These are phyloP conservation scores for Sturnira hondurensis DNA, from an alignment of 2,113 vertebrate genomes.

Conservation along the genomic window DNA sequence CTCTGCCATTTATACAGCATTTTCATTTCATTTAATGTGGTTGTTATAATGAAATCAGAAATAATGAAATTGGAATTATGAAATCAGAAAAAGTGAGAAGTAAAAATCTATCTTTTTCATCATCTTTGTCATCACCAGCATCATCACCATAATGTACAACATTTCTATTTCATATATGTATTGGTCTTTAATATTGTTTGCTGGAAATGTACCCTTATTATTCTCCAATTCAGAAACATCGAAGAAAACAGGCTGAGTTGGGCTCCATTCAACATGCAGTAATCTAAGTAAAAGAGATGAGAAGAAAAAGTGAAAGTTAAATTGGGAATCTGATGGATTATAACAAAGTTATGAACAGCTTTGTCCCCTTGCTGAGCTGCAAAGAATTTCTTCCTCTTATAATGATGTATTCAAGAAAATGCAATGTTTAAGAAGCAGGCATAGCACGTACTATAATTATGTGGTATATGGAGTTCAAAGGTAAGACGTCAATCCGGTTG, in stretches of 20 bases:
- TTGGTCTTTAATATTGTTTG: neutral
- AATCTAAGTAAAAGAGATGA: neutral
- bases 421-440: neutral
- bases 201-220: neutral
- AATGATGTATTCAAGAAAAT: neutral
- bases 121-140: neutral
- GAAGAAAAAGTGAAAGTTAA: neutral
- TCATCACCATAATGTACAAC: neutral
- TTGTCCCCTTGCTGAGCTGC: neutral
- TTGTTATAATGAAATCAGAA: neutral
- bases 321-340: neutral
- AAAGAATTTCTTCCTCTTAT: constrained; percentile 1
- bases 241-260: neutral
- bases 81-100: neutral
- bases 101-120: neutral
- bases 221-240: neutral
- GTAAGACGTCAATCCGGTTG: neutral
- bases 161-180: neutral
- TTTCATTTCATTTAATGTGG: neutral
- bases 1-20: neutral
- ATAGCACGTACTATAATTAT: neutral
- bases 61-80: neutral
- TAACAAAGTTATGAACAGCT: neutral
- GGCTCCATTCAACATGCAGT: neutral
- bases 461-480: neutral